A percentile compares a stretch with the other conserved stretches of the same genome.
These are phyloP conservation scores for Dipus sagitta DNA, from an alignment of 2,797 vertebrate genomes.

Conservation along the genomic window DNA sequence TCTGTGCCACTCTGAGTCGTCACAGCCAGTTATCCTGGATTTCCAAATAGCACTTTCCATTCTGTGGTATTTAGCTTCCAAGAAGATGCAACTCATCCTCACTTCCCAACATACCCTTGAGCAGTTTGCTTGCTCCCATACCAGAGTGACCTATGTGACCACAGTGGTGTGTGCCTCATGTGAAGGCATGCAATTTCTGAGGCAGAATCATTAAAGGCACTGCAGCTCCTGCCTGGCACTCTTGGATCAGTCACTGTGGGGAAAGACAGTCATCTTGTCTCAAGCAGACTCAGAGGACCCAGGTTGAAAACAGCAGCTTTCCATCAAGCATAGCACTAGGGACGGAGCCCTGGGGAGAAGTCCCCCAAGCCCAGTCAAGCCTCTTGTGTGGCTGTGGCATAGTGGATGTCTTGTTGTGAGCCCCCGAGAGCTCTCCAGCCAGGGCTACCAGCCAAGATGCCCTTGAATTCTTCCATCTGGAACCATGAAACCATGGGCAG, in stretches of 20 bases:
- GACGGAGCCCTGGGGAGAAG: rapidly evolving
- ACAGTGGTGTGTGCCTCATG: not conserved
- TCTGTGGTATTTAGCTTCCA: not conserved
- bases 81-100: not conserved
- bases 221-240: not conserved
- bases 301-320: not conserved
- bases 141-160: not conserved
- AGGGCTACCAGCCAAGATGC: not conserved
- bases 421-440: not conserved
- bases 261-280: not conserved
- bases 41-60: not conserved
- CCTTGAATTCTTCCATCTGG: not conserved
- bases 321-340: not conserved
- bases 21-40: not conserved
- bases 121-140: not conserved
- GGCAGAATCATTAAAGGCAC: not conserved
- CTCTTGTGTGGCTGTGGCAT: not conserved
- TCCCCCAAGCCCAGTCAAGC: too few relatives aligned
- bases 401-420: not conserved
- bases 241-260: not conserved
- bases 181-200: not conserved
- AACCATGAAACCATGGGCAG: not conserved
- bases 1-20: not conserved
- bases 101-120: not conserved
- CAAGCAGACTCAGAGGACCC: not conserved